Base-by-base conservation (phyloP, 2,888 invertebrate species). In the Venusia cambrica region DNA sequence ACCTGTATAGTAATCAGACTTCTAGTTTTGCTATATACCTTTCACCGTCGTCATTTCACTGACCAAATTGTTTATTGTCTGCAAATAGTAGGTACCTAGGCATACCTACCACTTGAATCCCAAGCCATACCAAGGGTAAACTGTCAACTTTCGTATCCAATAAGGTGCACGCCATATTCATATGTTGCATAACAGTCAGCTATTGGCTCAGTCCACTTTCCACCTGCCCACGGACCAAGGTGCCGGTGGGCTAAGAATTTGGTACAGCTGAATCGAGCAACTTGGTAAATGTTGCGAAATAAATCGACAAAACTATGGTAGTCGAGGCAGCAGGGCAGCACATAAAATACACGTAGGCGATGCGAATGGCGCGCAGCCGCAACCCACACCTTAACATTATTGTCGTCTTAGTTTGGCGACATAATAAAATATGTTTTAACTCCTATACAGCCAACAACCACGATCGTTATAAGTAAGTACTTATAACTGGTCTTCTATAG, bases 211-310 rank as follows among this genome's bases (percentile, higher is more conserved):
- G 67, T 70, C 73, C 66, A 73, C 83, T 84, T 84, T 84, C 76
- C 79, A 80, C 73, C 80, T 72, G 73, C 83, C 84, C 84, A 80
- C 81, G 72, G 46, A 54, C 52, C 49, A 50, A 37, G 33, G 45
- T 38, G 51, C 51, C 62, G 58, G 81, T 83, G 79, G 83, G 80
- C 63, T 75, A 64, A 74, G 65, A 62, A 74, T 80, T 78, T 79
- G 78, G 80, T 73, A 65, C 52, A 52, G 51, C 62, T 48, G 51
- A 57, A 55, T 37, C 64, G 52, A 57, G 51, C 65, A 55, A 51
- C 47, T 53, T 62, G 55, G 65, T 63, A 66, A 63, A 64, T 58
- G 45, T 83, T 84, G 76, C 74, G 79, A 80, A 79, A 85, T 65
- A 41, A 40, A 54, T 51, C 56, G 48, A 63, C 63, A 45, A 58